phyloP scores from a whole-genome alignment of 2,797 vertebrate species.

The Sebastiscus tertius region DNA sequence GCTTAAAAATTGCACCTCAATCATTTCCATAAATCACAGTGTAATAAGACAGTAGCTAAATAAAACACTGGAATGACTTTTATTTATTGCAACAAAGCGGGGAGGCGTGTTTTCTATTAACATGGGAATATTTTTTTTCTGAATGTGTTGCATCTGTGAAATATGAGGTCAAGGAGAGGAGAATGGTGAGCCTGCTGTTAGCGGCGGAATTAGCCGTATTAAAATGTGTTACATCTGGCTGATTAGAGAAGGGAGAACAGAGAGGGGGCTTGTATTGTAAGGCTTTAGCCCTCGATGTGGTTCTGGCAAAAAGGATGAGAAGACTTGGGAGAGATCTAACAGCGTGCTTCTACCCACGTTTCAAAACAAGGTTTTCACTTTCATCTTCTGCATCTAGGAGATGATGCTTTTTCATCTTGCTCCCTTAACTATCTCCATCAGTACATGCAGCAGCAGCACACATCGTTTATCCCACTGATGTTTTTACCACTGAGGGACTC shows the following conservation, averaged over 20 bases:
- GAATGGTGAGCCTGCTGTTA: neutral
- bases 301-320: slow-evolving; percentile 40
- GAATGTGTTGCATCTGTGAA: neutral
- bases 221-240: slow-evolving; percentile 15
- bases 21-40: slow-evolving; percentile 2
- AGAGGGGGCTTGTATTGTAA: neutral
- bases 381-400: slow-evolving; percentile 56
- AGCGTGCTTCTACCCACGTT: slow-evolving; percentile 36
- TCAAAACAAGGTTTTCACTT: slow-evolving; percentile 62
- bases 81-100: neutral
- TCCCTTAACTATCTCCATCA: slow-evolving; percentile 52
- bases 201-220: neutral
- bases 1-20: neutral
- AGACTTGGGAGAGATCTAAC: slow-evolving; percentile 50
- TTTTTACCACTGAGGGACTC: slow-evolving; percentile 45
- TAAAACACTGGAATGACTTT: neutral
- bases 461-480: slow-evolving; percentile 62
- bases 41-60: neutral
- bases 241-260: slow-evolving; percentile 6
- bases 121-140: neutral
- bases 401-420: slow-evolving; percentile 59
- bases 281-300: slow-evolving; percentile 18
- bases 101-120: neutral
- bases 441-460: neutral
- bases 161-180: neutral